A percentile compares a stretch with the other conserved stretches of the same genome.
Conservation (phyloP, 2,797 vertebrate species). For the Esox masquinongy region DNA sequence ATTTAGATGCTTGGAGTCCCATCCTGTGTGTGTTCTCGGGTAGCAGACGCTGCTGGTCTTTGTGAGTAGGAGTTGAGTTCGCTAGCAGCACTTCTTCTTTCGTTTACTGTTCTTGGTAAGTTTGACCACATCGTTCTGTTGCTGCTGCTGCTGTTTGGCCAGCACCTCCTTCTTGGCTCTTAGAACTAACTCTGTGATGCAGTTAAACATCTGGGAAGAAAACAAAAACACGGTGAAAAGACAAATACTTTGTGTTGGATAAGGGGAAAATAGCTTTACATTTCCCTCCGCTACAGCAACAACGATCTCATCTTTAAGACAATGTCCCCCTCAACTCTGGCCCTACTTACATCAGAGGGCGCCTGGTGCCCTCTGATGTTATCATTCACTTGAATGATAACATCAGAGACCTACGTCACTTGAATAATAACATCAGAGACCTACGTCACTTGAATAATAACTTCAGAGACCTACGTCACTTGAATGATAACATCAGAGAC, state of each 20-base stretch:
- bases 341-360: not conserved
- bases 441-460: no score
- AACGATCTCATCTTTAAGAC: not conserved
- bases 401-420: not conserved
- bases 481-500: no score
- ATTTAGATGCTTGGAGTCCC: slow-evolving; percentile 73
- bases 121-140: slow-evolving; percentile 98
- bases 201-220: slow-evolving; percentile 94
- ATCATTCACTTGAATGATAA: not conserved
- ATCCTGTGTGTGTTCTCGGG: slow-evolving; percentile 39
- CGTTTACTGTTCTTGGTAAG: slow-evolving; percentile 98
- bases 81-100: slow-evolving; percentile 98
- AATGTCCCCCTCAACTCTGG: not conserved
- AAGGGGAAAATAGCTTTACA: not conserved
- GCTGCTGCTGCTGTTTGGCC: slow-evolving; percentile 96
- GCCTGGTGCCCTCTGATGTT: no score
- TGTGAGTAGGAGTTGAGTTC: slow-evolving; percentile 50
- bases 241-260: not conserved
- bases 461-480: no score
- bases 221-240: not conserved
- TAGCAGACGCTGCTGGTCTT: slow-evolving; percentile 38
- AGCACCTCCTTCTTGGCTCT: slow-evolving; percentile 97
- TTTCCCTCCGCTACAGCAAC: not conserved
- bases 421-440: no score
- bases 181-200: slow-evolving; percentile 97